Conservation (phyloP, 2,797 vertebrate species). For the Macrochelys suwanniensis region DNA sequence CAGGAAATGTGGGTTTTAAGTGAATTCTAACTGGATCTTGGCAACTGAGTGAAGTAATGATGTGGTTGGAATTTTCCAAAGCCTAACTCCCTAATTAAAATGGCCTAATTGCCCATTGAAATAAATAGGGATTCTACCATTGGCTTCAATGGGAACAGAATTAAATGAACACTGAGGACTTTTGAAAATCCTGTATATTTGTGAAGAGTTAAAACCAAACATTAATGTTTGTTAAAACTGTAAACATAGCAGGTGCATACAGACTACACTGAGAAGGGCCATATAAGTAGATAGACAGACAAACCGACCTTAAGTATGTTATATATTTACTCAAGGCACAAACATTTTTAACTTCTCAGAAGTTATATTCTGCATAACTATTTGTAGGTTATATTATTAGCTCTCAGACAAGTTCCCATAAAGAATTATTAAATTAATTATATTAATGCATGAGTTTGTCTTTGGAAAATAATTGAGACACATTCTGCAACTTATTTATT, state of each 20-base stretch:
- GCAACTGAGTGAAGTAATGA: not conserved
- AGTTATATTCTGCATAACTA: not conserved
- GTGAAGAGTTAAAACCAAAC: not conserved
- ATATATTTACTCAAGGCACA: not conserved
- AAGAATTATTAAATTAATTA: not conserved
- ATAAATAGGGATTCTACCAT: not conserved
- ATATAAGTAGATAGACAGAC: not conserved
- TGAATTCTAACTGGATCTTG: not conserved
- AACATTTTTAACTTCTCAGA: not conserved
- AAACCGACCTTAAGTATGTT: not conserved
- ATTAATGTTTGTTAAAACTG: not conserved
- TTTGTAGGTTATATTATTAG: not conserved
- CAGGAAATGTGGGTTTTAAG: not conserved
- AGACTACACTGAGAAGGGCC: not conserved
- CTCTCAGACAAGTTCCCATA: not conserved
- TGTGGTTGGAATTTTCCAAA: not conserved
- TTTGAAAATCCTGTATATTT: rapidly evolving
- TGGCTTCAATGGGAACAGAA: not conserved
- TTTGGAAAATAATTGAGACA: slow-evolving; percentile 26
- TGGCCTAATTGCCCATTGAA: not conserved
- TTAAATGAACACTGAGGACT: rapidly evolving
- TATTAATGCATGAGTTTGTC: not conserved
- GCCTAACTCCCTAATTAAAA: not conserved
- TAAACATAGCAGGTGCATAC: not conserved
- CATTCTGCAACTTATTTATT: not conserved